Conservation (phyloP, 2,888 invertebrate species). For the Stegophylla sp. region DNA sequence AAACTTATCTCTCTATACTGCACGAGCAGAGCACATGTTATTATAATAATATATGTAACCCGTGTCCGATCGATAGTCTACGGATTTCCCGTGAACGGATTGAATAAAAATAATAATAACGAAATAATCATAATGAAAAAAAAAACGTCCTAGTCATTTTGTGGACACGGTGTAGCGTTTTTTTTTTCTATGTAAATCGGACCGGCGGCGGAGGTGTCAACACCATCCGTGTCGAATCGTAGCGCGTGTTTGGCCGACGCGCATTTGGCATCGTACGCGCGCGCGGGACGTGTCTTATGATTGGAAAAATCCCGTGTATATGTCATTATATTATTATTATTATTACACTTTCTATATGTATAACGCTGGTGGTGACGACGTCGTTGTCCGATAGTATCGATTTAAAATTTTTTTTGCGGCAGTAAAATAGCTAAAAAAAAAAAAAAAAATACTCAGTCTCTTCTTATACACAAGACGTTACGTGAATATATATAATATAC, state of each 20-base stretch:
- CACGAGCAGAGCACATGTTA: conserved; percentile 4
- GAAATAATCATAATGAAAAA: conserved; percentile 23
- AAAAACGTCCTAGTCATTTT: conserved; percentile 45
- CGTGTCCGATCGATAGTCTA: conserved; percentile 46
- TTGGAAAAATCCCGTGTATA: background rate
- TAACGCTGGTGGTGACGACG: background rate
- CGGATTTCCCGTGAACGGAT: conserved; percentile 28
- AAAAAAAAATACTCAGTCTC: conserved; percentile 12
- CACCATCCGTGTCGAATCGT: conserved; percentile 51
- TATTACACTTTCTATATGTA: no score
- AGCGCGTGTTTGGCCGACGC: conserved; percentile 42
- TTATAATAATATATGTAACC: conserved; percentile 46
- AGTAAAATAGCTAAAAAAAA: conserved; percentile 1
- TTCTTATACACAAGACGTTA: no score
- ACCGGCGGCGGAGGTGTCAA: conserved; percentile 39
- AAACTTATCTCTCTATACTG: background rate
- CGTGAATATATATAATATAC: conserved; percentile 1
- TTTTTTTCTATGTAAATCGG: conserved; percentile 46
- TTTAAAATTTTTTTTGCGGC: conserved; percentile 13
- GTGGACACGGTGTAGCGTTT: conserved; percentile 47
- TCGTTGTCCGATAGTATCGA: conserved; percentile 23
- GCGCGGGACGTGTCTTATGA: conserved; percentile 38
- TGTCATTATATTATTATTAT: no score
- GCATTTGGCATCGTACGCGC: conserved; percentile 22
- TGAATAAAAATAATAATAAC: conserved; percentile 31